Evolutionary conservation across 2,888 invertebrate genomes (phyloP).

Genomic region (Drosophila meridionalis): DNA sequence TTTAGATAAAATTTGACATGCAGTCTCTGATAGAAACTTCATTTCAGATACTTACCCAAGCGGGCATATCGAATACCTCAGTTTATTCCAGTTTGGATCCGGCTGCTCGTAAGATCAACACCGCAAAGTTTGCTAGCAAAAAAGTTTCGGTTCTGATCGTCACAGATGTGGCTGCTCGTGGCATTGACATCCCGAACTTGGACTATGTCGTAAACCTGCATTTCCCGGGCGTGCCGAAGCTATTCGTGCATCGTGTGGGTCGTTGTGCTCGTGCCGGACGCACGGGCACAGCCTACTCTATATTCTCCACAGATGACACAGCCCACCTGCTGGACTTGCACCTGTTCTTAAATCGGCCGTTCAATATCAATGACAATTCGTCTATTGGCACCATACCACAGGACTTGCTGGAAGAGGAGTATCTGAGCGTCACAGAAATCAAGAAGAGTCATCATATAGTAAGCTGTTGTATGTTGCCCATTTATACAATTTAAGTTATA

Average conservation of each 20-base stretch:
- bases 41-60: slow-evolving; percentile 85
- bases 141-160: slow-evolving; percentile 95
- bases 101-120: slow-evolving; percentile 96
- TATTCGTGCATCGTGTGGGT: slow-evolving; percentile 99
- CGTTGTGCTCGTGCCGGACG: slow-evolving; percentile 98
- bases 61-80: slow-evolving; percentile 93
- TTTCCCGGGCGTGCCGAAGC: slow-evolving; percentile 98
- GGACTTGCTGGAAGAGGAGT: slow-evolving; percentile 92
- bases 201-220: slow-evolving; percentile 98
- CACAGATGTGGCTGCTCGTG: slow-evolving; percentile 99
- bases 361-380: slow-evolving; percentile 85
- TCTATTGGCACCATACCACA: slow-evolving; percentile 91
- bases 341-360: slow-evolving; percentile 93
- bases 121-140: slow-evolving; percentile 93
- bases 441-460: slow-evolving; percentile 92
- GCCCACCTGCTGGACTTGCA: slow-evolving; percentile 97
- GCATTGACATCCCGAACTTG: slow-evolving; percentile 97
- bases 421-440: slow-evolving; percentile 90
- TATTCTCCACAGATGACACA: slow-evolving; percentile 95
- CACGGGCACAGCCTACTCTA: slow-evolving; percentile 95
- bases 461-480: slow-evolving; percentile 34
- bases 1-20: no score
- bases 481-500: not conserved
- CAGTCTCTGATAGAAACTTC: not conserved
- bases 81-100: slow-evolving; percentile 98